Conservation (phyloP, 1,140 invertebrate genomes). For the Nasonia giraulti region DNA sequence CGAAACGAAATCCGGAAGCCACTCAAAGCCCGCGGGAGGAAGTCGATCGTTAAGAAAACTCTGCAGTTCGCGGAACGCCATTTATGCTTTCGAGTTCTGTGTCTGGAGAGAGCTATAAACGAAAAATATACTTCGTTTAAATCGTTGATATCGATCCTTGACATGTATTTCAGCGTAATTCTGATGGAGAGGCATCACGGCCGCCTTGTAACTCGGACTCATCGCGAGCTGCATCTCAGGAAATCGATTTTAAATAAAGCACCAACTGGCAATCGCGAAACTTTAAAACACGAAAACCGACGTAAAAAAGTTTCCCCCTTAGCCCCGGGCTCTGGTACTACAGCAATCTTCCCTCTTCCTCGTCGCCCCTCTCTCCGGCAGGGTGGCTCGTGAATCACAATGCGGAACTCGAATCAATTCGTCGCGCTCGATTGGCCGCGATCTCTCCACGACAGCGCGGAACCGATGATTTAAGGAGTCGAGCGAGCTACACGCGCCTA, state of each 20-base stretch:
- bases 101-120: background rate
- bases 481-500: background rate
- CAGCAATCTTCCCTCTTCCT: background rate
- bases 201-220: background rate
- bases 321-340: background rate
- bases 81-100: background rate
- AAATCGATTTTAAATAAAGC: background rate
- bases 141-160: background rate
- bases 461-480: slow-evolving; percentile 45
- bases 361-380: background rate
- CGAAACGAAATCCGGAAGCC: slow-evolving; percentile 15
- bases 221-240: background rate
- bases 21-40: background rate
- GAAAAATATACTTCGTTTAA: background rate
- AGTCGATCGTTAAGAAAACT: background rate
- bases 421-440: slow-evolving; percentile 40
- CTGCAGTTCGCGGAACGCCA: background rate
- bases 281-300: background rate
- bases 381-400: slow-evolving; percentile 42
- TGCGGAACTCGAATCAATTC: slow-evolving; percentile 51
- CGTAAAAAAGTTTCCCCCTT: background rate
- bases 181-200: background rate
- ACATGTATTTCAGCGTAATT: background rate
- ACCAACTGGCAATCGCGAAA: background rate
- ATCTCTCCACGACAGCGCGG: slow-evolving; percentile 20